Evolutionary conservation across 2,888 invertebrate genomes (phyloP).

Genomic region (Lasioglossum morio): DNA sequence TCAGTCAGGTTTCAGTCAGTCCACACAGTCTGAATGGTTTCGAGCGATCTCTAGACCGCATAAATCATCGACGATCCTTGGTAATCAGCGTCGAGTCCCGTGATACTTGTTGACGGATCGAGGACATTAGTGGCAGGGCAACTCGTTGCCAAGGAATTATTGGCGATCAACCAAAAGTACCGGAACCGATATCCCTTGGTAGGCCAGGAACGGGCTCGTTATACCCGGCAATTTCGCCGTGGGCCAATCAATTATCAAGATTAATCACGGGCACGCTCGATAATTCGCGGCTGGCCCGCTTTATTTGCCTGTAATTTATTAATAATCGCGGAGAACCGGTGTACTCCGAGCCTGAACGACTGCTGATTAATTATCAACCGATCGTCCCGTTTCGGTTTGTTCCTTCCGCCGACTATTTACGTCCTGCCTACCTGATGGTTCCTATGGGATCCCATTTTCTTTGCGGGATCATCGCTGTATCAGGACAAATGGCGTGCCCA

Average conservation of each 20-base stretch:
- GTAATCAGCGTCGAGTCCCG: conserved; percentile 54
- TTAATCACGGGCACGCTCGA: conserved; percentile 46
- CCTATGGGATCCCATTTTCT: background rate
- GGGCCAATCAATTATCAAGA: conserved; percentile 59
- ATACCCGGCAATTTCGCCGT: conserved; percentile 45
- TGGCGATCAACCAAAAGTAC: conserved; percentile 71
- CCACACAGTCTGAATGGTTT: background rate
- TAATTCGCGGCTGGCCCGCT: conserved; percentile 37
- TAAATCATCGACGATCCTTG: conserved; percentile 46
- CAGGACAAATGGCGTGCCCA: background rate
- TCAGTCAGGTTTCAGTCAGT: conserved; percentile 1
- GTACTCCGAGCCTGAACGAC: background rate
- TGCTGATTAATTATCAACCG: conserved; percentile 2
- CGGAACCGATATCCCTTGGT: conserved; percentile 55
- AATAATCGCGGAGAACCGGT: conserved; percentile 35
- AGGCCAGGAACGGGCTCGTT: conserved; percentile 30
- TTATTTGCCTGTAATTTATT: conserved; percentile 54
- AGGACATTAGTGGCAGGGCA: conserved; percentile 54
- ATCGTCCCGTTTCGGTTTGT: background rate
- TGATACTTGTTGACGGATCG: conserved; percentile 56
- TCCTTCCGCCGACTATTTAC: background rate
- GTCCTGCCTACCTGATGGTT: background rate
- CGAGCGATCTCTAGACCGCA: conserved; percentile 28
- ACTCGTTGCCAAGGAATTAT: conserved; percentile 60
- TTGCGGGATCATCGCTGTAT: background rate